A percentile compares a stretch with the other conserved stretches of the same genome.
Evolutionary conservation across 2,797 vertebrate genomes (phyloP).

Genomic region (Numenius phaeopus): DNA sequence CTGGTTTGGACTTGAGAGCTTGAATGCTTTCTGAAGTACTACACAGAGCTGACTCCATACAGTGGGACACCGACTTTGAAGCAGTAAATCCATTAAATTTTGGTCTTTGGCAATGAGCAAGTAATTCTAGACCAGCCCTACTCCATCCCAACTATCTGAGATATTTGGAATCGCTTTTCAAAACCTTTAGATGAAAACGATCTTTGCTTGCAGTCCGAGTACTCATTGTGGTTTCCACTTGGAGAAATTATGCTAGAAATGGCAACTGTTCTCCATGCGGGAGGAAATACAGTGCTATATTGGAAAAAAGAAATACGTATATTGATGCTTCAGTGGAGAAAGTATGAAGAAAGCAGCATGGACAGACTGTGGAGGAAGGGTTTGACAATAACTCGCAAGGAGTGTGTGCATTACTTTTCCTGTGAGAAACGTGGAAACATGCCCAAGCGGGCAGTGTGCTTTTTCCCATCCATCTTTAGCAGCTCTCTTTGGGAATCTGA

Average conservation of each 20-base stretch:
- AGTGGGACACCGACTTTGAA: background rate
- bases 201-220: background rate
- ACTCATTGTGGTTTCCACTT: conserved; percentile 12
- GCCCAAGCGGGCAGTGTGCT: background rate
- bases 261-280: background rate
- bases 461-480: background rate
- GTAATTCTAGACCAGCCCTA: conserved; percentile 7
- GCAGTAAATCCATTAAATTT: conserved; percentile 26
- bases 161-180: conserved; percentile 16
- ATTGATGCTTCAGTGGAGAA: background rate
- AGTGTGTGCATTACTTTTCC: background rate
- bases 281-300: background rate
- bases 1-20: background rate
- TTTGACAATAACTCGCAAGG: background rate
- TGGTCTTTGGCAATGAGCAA: background rate
- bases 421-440: background rate
- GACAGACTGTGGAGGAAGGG: background rate
- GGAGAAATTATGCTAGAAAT: background rate
- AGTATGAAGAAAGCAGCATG: background rate
- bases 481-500: accelerated
- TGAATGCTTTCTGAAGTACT: background rate
- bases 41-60: background rate
- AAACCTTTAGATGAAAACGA: conserved; percentile 15
- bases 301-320: background rate
- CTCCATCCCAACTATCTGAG: background rate